Conservation (phyloP, 2,113 vertebrate species). For the Echinops telfairi region DNA sequence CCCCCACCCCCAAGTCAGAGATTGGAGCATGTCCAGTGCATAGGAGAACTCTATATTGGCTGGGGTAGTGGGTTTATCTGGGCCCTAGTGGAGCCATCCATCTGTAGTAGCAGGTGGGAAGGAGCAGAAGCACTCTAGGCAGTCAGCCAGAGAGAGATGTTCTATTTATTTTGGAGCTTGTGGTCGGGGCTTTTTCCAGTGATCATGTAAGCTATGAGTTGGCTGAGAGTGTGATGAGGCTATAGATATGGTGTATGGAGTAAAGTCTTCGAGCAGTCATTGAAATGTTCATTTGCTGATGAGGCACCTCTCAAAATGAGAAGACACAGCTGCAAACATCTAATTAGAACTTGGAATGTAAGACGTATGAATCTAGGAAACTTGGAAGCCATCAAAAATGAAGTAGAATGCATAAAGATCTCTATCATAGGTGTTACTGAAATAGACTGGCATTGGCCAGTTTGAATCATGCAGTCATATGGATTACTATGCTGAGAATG, state of each 20-base stretch:
- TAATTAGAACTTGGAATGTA: no score
- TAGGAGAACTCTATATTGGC: neutral
- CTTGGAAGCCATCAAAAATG: no score
- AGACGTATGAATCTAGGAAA: no score
- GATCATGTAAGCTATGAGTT: neutral
- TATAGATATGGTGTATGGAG: neutral
- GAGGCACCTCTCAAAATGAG: no score
- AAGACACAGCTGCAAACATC: no score
- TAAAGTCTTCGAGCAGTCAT: no score
- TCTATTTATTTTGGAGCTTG: neutral
- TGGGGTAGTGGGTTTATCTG: neutral
- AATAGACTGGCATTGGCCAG: no score
- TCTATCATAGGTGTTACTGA: no score
- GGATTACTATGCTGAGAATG: no score
- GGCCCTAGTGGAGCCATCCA: neutral
- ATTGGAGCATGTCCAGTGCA: neutral
- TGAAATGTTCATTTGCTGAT: no score
- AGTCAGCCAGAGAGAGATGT: neutral
- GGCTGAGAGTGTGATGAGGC: neutral
- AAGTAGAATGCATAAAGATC: no score
- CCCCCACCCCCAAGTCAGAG: neutral
- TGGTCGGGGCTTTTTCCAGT: neutral
- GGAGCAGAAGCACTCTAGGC: neutral
- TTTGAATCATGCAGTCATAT: no score
- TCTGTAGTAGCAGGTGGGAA: neutral